These are phyloP conservation scores for Protonemura montana DNA, from an alignment of 2,888 invertebrate species.

Conservation along the genomic window DNA sequence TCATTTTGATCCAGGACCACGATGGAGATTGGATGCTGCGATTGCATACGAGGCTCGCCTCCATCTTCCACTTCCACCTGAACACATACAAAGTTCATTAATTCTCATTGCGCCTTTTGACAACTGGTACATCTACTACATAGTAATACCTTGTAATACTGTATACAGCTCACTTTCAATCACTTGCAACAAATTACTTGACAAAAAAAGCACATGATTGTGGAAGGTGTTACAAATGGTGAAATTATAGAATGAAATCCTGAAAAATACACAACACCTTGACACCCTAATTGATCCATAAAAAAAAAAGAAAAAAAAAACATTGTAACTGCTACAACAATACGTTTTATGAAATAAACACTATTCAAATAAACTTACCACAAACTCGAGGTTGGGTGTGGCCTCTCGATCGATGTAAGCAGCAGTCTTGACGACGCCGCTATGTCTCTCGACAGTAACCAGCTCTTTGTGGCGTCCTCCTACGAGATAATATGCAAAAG, in stretches of 20 bases:
- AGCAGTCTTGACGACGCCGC: conserved; percentile 81
- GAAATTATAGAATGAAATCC: too few relatives aligned
- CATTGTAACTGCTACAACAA: too few relatives aligned
- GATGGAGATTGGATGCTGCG: conserved; percentile 78
- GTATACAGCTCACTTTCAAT: too few relatives aligned
- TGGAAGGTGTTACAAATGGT: too few relatives aligned
- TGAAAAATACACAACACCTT: too few relatives aligned
- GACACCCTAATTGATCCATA: too few relatives aligned
- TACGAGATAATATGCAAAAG: conserved; percentile 81
- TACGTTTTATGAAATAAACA: background rate
- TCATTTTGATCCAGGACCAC: conserved; percentile 89
- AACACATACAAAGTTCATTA: background rate
- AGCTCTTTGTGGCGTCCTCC: conserved; percentile 80
- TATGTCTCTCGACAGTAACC: conserved; percentile 79
- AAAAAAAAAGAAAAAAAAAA: too few relatives aligned
- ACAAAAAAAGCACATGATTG: too few relatives aligned
- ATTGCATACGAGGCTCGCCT: conserved; percentile 82
- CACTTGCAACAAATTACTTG: too few relatives aligned
- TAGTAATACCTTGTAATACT: too few relatives aligned
- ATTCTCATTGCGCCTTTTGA: too few relatives aligned
- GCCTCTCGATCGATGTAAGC: conserved; percentile 83
- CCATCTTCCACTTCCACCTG: conserved; percentile 85
- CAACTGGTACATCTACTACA: too few relatives aligned
- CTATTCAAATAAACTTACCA: conserved; percentile 57
- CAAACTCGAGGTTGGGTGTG: conserved; percentile 75